A percentile compares a stretch with the other conserved stretches of the same genome.
Conservation (phyloP, 2,888 invertebrate species). For the Eilema caniola region DNA sequence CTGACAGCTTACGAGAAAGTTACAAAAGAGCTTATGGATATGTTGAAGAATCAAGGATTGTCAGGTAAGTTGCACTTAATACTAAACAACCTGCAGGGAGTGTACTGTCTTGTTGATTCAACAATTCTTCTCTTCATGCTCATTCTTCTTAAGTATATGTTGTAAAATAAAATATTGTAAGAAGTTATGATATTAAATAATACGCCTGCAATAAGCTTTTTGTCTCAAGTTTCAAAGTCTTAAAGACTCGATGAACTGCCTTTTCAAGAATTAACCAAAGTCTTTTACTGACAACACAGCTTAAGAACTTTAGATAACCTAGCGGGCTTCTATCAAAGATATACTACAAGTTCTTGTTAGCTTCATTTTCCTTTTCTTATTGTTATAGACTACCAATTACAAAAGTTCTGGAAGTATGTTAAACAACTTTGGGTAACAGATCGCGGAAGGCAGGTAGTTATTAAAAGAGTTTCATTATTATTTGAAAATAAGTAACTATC, state of each 20-base stretch:
- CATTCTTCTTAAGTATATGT: no score
- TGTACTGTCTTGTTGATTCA: not conserved
- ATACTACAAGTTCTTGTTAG: not conserved
- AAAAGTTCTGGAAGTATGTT: slow-evolving; percentile 82
- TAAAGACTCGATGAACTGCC: not conserved
- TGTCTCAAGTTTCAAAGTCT: not conserved
- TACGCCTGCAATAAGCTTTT: not conserved
- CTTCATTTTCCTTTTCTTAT: not conserved
- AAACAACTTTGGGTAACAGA: slow-evolving; percentile 82
- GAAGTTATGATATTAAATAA: not conserved
- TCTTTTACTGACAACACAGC: not conserved
- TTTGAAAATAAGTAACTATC: not conserved
- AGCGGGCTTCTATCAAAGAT: not conserved
- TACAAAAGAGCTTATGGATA: slow-evolving; percentile 72
- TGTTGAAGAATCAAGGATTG: slow-evolving; percentile 78
- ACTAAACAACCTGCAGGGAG: not conserved
- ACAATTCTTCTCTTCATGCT: not conserved
- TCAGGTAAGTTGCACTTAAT: slow-evolving; percentile 64
- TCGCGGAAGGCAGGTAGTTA: slow-evolving; percentile 79
- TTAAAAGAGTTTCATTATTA: not conserved
- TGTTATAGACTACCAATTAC: slow-evolving; percentile 75
- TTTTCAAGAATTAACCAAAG: not conserved
- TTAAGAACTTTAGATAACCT: not conserved
- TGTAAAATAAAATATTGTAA: no score
- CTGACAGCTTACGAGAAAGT: slow-evolving; percentile 72